phyloP scores from a whole-genome alignment of 2,113 vertebrate genomes.

The Fukomys damarensis region DNA sequence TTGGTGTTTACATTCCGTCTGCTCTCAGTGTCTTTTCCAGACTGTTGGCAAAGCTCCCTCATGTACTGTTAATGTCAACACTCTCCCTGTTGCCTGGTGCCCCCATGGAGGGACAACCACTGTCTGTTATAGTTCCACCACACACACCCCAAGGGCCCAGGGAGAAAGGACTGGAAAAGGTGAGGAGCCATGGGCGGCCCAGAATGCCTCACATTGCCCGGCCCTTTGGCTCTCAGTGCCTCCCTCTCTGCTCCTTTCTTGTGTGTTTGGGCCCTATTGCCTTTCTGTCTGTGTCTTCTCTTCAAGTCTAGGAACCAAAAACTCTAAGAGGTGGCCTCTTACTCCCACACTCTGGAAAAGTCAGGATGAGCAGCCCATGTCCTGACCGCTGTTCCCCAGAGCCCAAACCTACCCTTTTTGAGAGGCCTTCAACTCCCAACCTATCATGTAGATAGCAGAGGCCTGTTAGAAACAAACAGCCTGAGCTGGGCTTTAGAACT shows the following conservation, averaged over 20 bases:
- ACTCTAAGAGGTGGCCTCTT: background rate
- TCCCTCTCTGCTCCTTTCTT: background rate
- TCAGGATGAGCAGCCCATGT: background rate
- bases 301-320: background rate
- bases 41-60: constrained; percentile 43
- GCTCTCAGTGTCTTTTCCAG: constrained; percentile 20
- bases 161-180: background rate
- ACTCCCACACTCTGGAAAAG: background rate
- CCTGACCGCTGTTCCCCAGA: background rate
- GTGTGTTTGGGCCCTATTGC: background rate
- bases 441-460: background rate
- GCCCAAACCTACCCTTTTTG: background rate
- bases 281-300: background rate
- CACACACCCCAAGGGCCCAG: background rate
- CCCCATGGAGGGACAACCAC: background rate
- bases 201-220: background rate
- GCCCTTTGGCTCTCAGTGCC: background rate
- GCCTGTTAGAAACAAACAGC: background rate
- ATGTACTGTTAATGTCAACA: constrained; percentile 47
- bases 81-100: constrained; percentile 16
- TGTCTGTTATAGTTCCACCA: background rate
- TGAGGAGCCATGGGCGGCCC: too few species aligned
- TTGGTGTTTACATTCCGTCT: constrained; percentile 64
- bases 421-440: background rate
- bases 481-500: background rate